These are phyloP conservation scores for Sitta europaea DNA, from an alignment of 2,113 vertebrate genomes.

Conservation along the genomic window DNA sequence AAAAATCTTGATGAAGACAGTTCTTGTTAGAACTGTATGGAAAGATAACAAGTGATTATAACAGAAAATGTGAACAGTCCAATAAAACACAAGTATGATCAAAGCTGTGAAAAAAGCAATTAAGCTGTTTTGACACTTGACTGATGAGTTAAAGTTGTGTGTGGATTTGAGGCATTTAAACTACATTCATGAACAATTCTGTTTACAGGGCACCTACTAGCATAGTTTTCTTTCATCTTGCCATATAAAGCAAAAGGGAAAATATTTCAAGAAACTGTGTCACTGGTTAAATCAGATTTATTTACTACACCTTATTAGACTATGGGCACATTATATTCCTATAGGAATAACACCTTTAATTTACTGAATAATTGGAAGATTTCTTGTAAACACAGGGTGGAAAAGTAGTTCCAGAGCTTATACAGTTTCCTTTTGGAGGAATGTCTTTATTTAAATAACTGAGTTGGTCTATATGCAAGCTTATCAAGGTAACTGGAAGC, in stretches of 20 bases:
- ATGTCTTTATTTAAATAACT: neutral
- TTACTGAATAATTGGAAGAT: neutral
- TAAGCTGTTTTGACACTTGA: conserved; percentile 42
- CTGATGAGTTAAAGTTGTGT: neutral
- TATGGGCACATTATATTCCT: neutral
- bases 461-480: neutral
- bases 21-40: conserved; percentile 14
- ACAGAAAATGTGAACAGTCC: neutral
- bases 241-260: neutral
- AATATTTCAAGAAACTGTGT: neutral
- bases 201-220: neutral
- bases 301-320: neutral
- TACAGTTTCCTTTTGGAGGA: neutral
- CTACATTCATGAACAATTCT: neutral
- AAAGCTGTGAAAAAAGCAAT: conserved; percentile 38
- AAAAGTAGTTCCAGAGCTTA: neutral
- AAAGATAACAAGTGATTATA: conserved; percentile 12
- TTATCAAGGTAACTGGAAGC: neutral
- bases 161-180: conserved; percentile 7
- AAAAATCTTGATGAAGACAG: conserved; percentile 35
- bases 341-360: neutral
- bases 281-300: neutral
- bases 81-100: neutral
- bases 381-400: neutral
- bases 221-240: neutral